Evolutionary conservation across 2,888 invertebrate genomes (phyloP).

Genomic region (Nycteola revayana): DNA sequence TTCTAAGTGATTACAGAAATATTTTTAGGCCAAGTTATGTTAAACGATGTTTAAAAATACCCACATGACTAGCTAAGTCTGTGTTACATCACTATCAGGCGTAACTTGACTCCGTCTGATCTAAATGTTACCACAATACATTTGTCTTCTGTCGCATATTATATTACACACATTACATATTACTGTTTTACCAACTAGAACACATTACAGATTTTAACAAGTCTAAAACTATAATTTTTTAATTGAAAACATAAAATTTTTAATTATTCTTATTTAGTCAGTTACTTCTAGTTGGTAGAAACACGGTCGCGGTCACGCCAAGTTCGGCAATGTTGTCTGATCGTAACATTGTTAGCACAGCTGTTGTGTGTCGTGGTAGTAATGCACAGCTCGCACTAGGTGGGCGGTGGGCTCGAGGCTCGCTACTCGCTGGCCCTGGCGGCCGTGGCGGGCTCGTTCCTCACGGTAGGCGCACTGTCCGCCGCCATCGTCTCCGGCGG

Average conservation of each 20-base stretch:
- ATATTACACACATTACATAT: constrained; percentile 11
- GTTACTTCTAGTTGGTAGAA: constrained; percentile 6
- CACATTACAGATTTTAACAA: too few relatives aligned
- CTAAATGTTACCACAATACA: constrained; percentile 15
- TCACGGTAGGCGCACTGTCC: constrained; percentile 88
- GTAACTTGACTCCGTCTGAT: constrained; percentile 27
- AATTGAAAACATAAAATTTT: too few relatives aligned
- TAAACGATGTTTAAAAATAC: constrained; percentile 65
- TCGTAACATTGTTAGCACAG: background rate
- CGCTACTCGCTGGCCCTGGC: constrained; percentile 89
- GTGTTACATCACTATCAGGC: constrained; percentile 25
- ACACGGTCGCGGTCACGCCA: too few relatives aligned
- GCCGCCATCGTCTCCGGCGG: constrained; percentile 93
- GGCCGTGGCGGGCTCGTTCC: constrained; percentile 87
- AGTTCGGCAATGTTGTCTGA: too few relatives aligned
- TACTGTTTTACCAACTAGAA: constrained; percentile 22
- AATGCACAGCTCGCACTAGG: constrained; percentile 48
- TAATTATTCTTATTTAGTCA: too few relatives aligned
- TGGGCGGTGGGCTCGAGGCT: constrained; percentile 83
- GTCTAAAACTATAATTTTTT: too few relatives aligned
- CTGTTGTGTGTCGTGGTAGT: constrained; percentile 10
- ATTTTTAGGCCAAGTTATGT: too few relatives aligned
- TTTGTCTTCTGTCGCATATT: constrained; percentile 24
- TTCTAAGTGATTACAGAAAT: too few relatives aligned
- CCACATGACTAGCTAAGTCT: constrained; percentile 55